These are phyloP conservation scores for Helleia helle DNA, from an alignment of 2,888 invertebrate genomes.

Conservation along the genomic window DNA sequence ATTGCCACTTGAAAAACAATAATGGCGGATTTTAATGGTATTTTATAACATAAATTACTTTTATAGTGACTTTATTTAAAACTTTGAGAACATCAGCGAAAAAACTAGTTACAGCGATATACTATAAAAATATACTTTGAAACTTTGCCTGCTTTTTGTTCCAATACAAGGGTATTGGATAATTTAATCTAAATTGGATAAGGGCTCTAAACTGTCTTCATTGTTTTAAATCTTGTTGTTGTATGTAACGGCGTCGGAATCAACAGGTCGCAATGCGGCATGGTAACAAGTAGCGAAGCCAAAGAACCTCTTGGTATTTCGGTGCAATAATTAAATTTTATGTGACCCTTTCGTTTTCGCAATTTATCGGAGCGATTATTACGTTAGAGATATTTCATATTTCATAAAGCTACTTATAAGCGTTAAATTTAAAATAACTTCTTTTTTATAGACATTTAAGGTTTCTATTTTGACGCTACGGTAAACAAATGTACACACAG, in stretches of 20 bases:
- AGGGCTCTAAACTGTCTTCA: conserved; percentile 19
- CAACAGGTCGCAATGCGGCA: conserved; percentile 18
- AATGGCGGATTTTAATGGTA: not conserved
- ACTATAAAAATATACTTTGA: conserved; percentile 7
- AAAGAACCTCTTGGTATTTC: conserved; percentile 14
- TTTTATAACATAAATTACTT: conserved; percentile 6
- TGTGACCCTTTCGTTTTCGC: too few relatives aligned
- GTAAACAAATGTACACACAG: too few relatives aligned
- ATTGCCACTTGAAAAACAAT: not conserved
- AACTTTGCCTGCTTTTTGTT: conserved; percentile 9
- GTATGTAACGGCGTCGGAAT: conserved; percentile 17
- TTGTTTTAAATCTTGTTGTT: conserved; percentile 21
- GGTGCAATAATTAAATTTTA: conserved; percentile 6
- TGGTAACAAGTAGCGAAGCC: conserved; percentile 15
- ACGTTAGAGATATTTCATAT: too few relatives aligned
- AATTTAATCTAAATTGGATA: too few relatives aligned
- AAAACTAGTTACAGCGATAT: conserved; percentile 5
- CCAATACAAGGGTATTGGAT: conserved; percentile 9
- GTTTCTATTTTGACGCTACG: too few relatives aligned
- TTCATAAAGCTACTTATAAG: too few relatives aligned
- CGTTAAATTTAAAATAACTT: too few relatives aligned
- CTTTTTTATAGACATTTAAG: too few relatives aligned
- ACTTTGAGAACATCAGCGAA: conserved; percentile 2
- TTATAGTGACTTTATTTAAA: not conserved
- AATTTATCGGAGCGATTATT: too few relatives aligned